Evolutionary conservation across 2,888 invertebrate species (phyloP).

Genomic region (Caenorhabditis angaria): DNA sequence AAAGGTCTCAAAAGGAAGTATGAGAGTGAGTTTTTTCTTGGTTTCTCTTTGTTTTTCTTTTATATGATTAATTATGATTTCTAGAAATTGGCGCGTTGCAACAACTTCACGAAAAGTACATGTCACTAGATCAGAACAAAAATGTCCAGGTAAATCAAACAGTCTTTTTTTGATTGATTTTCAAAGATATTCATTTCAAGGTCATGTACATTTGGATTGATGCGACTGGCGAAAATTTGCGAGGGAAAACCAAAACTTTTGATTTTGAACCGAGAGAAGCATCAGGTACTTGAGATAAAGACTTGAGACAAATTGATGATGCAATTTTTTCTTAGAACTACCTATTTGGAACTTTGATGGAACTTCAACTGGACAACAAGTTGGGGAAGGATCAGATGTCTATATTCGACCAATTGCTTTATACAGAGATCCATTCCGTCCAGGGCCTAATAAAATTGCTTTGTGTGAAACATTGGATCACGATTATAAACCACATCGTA

Average conservation of each 20-base stretch:
- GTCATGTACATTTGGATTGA: conserved; percentile 90
- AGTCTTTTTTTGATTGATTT: not conserved
- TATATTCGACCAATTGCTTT: conserved; percentile 87
- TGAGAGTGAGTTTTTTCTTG: conserved; percentile 41
- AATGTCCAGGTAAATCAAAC: conserved; percentile 74
- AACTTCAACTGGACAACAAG: conserved; percentile 73
- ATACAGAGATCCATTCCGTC: conserved; percentile 83
- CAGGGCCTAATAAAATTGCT: conserved; percentile 61
- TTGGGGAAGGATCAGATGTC: conserved; percentile 78
- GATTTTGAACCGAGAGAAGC: conserved; percentile 83
- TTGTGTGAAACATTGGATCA: conserved; percentile 62
- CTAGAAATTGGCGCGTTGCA: conserved; percentile 42
- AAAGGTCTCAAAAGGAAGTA: conserved; percentile 41
- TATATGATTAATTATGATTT: conserved; percentile 7
- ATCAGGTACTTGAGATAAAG: conserved; percentile 49
- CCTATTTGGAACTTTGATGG: conserved; percentile 74
- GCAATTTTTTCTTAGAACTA: conserved; percentile 64
- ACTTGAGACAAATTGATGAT: not conserved
- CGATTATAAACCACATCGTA: conserved; percentile 58
- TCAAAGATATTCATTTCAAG: not conserved
- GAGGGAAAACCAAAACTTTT: conserved; percentile 87
- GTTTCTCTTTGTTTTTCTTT: not conserved
- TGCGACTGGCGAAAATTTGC: conserved; percentile 86
- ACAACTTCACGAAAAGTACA: conserved; percentile 24
- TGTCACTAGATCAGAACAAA: conserved; percentile 51